Evolutionary conservation across 2,797 vertebrate species (phyloP).

Genomic region (Pyrocephalus nanus): DNA sequence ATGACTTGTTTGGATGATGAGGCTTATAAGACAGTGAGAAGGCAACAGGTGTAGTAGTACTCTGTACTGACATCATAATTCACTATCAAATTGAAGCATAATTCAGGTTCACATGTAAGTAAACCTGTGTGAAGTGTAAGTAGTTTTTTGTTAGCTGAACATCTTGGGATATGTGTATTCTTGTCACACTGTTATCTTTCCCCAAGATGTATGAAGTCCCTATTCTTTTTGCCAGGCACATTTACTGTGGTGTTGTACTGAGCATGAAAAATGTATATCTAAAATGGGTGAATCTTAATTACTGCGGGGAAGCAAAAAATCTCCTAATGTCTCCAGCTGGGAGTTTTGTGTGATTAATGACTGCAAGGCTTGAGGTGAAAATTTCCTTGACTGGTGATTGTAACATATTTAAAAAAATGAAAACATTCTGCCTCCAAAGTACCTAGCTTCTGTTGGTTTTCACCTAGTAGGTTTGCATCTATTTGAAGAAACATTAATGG

Average conservation of each 20-base stretch:
- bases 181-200: not conserved
- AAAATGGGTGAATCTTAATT: not conserved
- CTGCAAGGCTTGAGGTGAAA: not conserved
- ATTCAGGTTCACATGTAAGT: not conserved
- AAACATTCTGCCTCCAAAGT: not conserved
- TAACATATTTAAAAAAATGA: not conserved
- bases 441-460: not conserved
- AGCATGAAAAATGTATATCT: not conserved
- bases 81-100: not conserved
- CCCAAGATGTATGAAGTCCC: not conserved
- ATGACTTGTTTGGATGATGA: not conserved
- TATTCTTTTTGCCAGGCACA: not conserved
- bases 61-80: not conserved
- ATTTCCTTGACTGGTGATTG: not conserved
- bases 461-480: not conserved
- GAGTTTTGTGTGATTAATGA: not conserved
- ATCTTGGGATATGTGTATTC: not conserved
- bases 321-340: not conserved
- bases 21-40: not conserved
- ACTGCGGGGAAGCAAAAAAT: accelerated
- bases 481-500: not conserved
- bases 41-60: not conserved
- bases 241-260: not conserved
- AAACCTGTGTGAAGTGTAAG: not conserved
- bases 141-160: conserved; percentile 4